Percentiles rank a stretch among this genome's conserved stretches.
These are phyloP conservation scores for Pardosa pseudoannulata DNA, from an alignment of 2,888 invertebrate species.

Conservation along the genomic window DNA sequence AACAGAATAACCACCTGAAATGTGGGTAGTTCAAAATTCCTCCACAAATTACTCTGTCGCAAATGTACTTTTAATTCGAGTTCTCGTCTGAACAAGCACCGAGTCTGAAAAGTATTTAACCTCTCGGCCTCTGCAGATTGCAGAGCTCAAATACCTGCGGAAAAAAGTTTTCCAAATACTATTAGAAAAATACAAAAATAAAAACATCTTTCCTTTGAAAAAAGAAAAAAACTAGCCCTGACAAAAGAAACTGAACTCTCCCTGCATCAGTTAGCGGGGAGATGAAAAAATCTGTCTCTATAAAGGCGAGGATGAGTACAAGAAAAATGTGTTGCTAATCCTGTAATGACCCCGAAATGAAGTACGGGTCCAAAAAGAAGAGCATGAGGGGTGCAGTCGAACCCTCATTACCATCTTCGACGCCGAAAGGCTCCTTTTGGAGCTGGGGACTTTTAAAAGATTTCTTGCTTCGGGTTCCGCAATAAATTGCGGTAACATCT, in stretches of 20 bases:
- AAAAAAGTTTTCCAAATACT: conserved; percentile 53
- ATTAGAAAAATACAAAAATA: conserved; percentile 36
- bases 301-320: conserved; percentile 50
- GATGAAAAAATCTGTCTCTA: conserved; percentile 19
- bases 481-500: background rate
- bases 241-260: conserved; percentile 54
- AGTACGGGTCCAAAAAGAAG: conserved; percentile 48
- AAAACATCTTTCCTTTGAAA: conserved; percentile 17
- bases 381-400: conserved; percentile 43
- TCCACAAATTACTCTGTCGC: conserved; percentile 1
- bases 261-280: conserved; percentile 21
- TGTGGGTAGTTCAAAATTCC: background rate
- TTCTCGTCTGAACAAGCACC: background rate
- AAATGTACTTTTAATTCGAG: conserved; percentile 4
- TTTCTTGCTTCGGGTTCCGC: background rate
- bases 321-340: conserved; percentile 71
- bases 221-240: conserved; percentile 31
- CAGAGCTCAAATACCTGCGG: conserved; percentile 30
- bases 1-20: background rate
- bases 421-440: conserved; percentile 8
- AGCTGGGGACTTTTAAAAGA: background rate
- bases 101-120: conserved; percentile 58
- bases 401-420: conserved; percentile 27
- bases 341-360: conserved; percentile 71
- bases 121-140: conserved; percentile 54